Percentiles rank a stretch among this genome's conserved stretches.
These are phyloP conservation scores for Sebastes taczanowskii DNA, from an alignment of 2,797 vertebrate genomes.

Conservation along the genomic window DNA sequence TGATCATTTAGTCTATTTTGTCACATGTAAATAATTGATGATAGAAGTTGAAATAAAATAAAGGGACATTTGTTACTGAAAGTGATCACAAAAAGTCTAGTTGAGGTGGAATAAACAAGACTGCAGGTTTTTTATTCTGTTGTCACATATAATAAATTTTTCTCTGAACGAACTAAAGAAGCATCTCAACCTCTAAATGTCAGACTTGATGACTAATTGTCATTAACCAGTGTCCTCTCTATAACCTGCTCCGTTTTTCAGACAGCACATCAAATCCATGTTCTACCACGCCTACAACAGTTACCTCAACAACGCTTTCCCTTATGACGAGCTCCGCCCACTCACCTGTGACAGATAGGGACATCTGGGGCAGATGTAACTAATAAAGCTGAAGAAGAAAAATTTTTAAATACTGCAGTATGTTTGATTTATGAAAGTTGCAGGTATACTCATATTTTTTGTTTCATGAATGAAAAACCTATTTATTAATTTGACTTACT, in stretches of 20 bases:
- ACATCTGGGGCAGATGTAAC: constrained; percentile 96
- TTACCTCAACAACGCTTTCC: constrained; percentile 94
- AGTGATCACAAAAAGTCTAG: not conserved
- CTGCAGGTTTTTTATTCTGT: not conserved
- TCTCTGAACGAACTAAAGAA: not conserved
- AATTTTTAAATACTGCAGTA: not conserved
- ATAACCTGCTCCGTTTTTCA: constrained; percentile 53
- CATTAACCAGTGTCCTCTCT: not conserved
- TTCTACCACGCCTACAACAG: constrained; percentile 99
- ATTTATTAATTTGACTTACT: not conserved
- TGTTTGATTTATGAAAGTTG: not conserved
- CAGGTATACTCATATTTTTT: not conserved
- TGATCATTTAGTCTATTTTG: no score
- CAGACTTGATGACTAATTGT: not conserved
- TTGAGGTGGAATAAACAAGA: not conserved
- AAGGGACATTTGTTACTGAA: no score
- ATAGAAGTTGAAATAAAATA: no score
- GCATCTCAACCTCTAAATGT: not conserved
- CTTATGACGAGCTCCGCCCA: constrained; percentile 95
- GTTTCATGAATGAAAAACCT: not conserved
- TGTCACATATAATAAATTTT: not conserved
- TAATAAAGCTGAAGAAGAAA: not conserved
- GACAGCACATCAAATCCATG: constrained; percentile 93
- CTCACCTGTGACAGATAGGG: constrained; percentile 95
- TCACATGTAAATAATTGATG: no score